These are phyloP conservation scores for Automeris io DNA, from an alignment of 2,888 invertebrate species.

Conservation along the genomic window DNA sequence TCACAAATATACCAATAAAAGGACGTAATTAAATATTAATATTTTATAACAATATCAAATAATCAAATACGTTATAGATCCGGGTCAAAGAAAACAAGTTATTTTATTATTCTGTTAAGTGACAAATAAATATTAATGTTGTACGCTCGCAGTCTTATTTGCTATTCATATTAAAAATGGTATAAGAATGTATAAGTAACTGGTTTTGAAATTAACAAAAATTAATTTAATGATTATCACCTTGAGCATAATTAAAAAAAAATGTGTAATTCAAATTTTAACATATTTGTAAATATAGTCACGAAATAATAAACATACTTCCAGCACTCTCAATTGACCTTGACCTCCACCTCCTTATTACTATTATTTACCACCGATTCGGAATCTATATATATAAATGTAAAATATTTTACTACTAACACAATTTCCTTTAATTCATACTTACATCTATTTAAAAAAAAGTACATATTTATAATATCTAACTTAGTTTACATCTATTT, in stretches of 20 bases:
- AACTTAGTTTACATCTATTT: too few species aligned
- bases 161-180: constrained; percentile 9
- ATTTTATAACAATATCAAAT: constrained; percentile 7
- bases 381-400: too few species aligned
- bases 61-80: constrained; percentile 46
- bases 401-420: too few species aligned
- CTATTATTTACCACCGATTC: constrained; percentile 1
- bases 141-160: constrained; percentile 13
- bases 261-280: too few species aligned
- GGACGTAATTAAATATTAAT: constrained; percentile 4
- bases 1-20: too few species aligned
- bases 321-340: constrained; percentile 1
- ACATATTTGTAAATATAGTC: background rate
- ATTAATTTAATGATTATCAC: background rate
- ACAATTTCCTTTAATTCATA: too few species aligned
- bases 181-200: constrained; percentile 14
- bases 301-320: background rate
- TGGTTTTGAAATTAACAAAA: constrained; percentile 9
- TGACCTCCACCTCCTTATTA: constrained; percentile 8
- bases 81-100: constrained; percentile 63
- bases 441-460: too few species aligned
- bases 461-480: too few species aligned
- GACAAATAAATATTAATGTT: constrained; percentile 27
- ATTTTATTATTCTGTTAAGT: constrained; percentile 34
- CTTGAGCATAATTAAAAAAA: background rate